Evolutionary conservation across 2,113 vertebrate genomes (phyloP).

Genomic region (Ciconia stormi): DNA sequence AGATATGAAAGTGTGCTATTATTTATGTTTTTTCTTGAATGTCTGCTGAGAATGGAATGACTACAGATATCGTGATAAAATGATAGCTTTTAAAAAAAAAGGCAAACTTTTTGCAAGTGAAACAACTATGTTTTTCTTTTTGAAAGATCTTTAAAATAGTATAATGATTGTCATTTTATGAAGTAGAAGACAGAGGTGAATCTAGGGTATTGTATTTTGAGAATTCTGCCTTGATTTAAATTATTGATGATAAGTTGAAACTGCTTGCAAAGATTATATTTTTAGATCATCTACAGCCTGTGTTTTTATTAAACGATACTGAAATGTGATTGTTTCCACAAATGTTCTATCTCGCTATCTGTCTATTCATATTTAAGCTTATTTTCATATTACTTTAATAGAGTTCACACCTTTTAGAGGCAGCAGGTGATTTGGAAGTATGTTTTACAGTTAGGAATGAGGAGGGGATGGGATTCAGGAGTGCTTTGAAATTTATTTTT

Average conservation of each 20-base stretch:
- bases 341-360: background rate
- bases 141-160: background rate
- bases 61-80: background rate
- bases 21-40: background rate
- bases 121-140: background rate
- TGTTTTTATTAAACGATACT: background rate
- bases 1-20: background rate
- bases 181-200: background rate
- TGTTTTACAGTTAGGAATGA: background rate
- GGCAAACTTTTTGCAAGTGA: background rate
- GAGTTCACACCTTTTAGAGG: background rate
- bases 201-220: background rate
- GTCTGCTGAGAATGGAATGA: background rate
- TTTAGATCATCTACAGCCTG: background rate
- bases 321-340: background rate
- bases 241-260: background rate
- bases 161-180: background rate
- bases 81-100: background rate
- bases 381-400: background rate
- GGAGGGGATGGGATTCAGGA: background rate
- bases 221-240: background rate
- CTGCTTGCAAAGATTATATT: background rate
- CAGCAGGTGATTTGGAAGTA: background rate
- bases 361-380: background rate
- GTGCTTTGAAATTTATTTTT: background rate